phyloP scores from a whole-genome alignment of 2,113 vertebrate species.

The Arvicanthis niloticus region DNA sequence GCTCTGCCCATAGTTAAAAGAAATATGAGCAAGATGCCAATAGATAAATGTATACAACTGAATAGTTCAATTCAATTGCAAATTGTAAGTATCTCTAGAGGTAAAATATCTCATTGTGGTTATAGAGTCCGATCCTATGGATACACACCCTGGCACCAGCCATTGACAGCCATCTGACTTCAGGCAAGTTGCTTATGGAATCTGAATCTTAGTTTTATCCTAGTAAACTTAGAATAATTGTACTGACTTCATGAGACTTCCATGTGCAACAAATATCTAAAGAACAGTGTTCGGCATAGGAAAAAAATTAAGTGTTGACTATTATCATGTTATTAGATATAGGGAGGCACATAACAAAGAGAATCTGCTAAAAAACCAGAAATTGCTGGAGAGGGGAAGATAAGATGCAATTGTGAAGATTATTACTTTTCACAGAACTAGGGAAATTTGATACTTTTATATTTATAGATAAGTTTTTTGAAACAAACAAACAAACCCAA shows the following conservation, averaged over 20 bases:
- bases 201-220: not conserved
- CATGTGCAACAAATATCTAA: not conserved
- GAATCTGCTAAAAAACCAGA: not conserved
- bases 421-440: not conserved
- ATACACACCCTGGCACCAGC: not conserved
- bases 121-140: not conserved
- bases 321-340: not conserved
- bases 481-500: not conserved
- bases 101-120: not conserved
- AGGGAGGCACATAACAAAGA: not conserved
- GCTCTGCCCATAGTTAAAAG: not conserved
- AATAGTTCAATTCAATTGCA: not conserved
- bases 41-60: not conserved
- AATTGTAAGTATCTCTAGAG: not conserved
- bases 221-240: not conserved
- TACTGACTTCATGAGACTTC: not conserved
- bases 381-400: not conserved
- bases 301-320: not conserved
- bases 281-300: not conserved
- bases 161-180: not conserved
- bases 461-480: not conserved
- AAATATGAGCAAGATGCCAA: not conserved
- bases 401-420: not conserved
- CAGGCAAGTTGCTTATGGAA: not conserved
- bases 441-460: not conserved